Evolutionary conservation across 1,140 invertebrate genomes (phyloP).

Genomic region (Brachystomella parvula): DNA sequence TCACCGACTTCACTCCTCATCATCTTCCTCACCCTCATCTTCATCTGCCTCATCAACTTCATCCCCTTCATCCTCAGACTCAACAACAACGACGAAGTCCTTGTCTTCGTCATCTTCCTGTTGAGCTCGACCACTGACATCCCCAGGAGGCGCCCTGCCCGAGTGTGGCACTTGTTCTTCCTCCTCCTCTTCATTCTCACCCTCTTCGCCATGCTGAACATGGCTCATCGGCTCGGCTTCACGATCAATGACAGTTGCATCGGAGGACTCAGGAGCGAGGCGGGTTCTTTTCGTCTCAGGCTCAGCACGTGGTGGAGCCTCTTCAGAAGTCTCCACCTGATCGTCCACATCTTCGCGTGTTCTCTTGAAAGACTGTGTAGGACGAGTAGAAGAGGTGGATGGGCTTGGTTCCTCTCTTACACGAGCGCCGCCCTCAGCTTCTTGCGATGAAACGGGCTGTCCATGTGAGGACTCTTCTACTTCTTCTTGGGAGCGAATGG

Average conservation of each 20-base stretch:
- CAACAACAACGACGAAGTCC: constrained; percentile 38
- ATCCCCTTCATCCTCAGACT: constrained; percentile 38
- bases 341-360: constrained; percentile 24
- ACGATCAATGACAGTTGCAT: constrained; percentile 23
- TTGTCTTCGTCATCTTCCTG: constrained; percentile 37
- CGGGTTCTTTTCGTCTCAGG: constrained; percentile 28
- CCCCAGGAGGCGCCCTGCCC: not conserved
- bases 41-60: constrained; percentile 23
- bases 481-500: constrained; percentile 26
- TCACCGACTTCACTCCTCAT: constrained; percentile 30
- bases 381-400: constrained; percentile 20
- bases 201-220: constrained; percentile 50
- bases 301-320: constrained; percentile 16
- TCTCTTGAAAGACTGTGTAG: constrained; percentile 27
- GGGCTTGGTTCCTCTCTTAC: constrained; percentile 35
- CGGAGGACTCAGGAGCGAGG: constrained; percentile 5
- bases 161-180: constrained; percentile 32
- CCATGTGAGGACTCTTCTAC: constrained; percentile 17
- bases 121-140: constrained; percentile 16
- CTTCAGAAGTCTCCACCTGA: constrained; percentile 20
- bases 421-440: not conserved
- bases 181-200: constrained; percentile 46
- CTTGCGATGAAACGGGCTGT: not conserved
- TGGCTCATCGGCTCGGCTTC: constrained; percentile 41
- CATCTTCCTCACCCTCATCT: constrained; percentile 39